These are phyloP conservation scores for Planiliza haematocheilus DNA, from an alignment of 2,113 vertebrate genomes.

Conservation along the genomic window DNA sequence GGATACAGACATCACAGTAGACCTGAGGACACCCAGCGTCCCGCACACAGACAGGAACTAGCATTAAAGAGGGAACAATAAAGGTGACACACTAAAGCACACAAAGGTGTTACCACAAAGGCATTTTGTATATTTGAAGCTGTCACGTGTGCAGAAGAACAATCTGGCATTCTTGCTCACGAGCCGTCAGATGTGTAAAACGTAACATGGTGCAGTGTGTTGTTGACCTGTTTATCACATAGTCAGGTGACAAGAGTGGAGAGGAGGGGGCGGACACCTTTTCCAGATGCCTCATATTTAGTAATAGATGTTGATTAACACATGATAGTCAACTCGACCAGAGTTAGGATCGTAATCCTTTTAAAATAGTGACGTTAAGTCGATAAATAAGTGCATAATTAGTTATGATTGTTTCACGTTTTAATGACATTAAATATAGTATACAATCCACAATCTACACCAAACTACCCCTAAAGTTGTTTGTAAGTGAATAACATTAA, in stretches of 20 bases:
- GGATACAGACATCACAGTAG: constrained; percentile 8
- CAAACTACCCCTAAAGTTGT: too few relatives aligned
- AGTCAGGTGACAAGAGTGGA: constrained; percentile 31
- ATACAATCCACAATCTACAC: too few relatives aligned
- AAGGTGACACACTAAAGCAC: constrained; percentile 5
- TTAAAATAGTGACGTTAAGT: too few relatives aligned
- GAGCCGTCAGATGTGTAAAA: constrained; percentile 21
- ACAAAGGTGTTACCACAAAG: constrained; percentile 56
- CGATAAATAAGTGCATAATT: too few relatives aligned
- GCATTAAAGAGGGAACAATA: constrained; percentile 45
- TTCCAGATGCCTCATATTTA: constrained; percentile 74
- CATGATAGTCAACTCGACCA: too few relatives aligned
- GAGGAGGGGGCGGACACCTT: constrained; percentile 1
- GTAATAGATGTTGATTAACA: too few relatives aligned
- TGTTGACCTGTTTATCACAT: constrained; percentile 18
- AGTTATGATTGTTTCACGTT: too few relatives aligned
- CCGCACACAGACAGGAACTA: constrained; percentile 2
- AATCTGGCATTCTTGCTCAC: constrained; percentile 42
- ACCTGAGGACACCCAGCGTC: constrained; percentile 16
- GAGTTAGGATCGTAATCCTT: too few relatives aligned
- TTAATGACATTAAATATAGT: too few relatives aligned
- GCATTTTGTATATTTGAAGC: constrained; percentile 34
- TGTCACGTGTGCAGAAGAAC: constrained; percentile 54
- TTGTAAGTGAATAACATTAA: too few relatives aligned
- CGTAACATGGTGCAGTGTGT: background rate